Base-by-base conservation (phyloP, 2,888 invertebrate genomes). In the Hanleya hanleyi region DNA sequence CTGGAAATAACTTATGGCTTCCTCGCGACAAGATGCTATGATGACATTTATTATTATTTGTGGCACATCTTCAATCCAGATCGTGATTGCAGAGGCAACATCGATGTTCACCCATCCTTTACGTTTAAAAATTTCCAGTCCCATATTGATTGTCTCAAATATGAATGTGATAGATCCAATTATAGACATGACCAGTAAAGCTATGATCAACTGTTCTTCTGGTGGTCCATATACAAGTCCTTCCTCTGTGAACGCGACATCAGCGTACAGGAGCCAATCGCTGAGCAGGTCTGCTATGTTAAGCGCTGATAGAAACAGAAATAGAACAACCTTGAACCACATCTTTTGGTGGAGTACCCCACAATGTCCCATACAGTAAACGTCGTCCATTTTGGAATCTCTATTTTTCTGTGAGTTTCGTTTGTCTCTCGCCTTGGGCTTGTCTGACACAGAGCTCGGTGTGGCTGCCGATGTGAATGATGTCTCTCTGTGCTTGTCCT, bases 141-240 rank as follows among this genome's bases (percentile, higher is more conserved):
- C 37, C 7, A 62, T 4, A 37, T 73, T 51, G 1, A 36, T n/a
- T 4, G 65, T 49, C 32, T 75, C 75, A 50, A 61, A 33, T 6
- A 65, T 9, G 38, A 61, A 75, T 2, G 62, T 26, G 3, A 75
- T 18, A 5, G 70, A 74, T 35, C 75, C 73, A n/a, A 75, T 49
- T 7, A 50, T 41, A 1, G 73, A 62, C 15, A 73, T 41, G 22
- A 69, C 32, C 18, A 69, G 33, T 15, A 75, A 36, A 15, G 51
- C 6, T 6, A n/a, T 47, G 1, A 47, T 38, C 15, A 70, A 62
- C 18, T 3, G 62, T 6, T 18, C 15, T 5, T 18, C 5, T 2
- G 72, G 62, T 1, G 72, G 72, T 7, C 75, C 75, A 61, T 67
- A 75, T 15, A 75, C 75, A 12, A 75, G 73, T 9, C 49, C 75